Evolutionary conservation across 2,797 vertebrate species (phyloP).

Genomic region (Hephaestus fuliginosus): DNA sequence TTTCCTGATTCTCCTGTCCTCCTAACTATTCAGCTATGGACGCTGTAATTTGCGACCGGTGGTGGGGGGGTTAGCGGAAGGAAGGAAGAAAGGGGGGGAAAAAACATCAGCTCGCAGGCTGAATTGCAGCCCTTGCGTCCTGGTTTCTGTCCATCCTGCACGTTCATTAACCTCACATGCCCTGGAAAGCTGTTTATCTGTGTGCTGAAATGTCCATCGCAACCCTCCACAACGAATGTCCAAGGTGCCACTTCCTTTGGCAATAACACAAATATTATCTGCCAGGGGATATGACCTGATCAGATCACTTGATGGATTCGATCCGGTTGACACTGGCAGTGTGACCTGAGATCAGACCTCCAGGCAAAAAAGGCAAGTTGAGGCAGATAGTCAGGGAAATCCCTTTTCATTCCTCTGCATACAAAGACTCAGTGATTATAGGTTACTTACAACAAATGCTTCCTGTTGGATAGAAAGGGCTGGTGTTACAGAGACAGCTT

Average conservation of each 20-base stretch:
- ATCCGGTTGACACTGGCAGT: constrained; percentile 72
- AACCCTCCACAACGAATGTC: constrained; percentile 30
- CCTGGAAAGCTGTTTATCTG: constrained; percentile 72
- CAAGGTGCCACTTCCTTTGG: constrained; percentile 71
- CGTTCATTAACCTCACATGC: constrained; percentile 76
- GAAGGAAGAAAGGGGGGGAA: constrained; percentile 83
- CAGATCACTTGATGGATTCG: constrained; percentile 75
- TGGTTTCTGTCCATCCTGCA: constrained; percentile 78
- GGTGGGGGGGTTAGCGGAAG: constrained; percentile 46
- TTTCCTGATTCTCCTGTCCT: constrained; percentile 63
- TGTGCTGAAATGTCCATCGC: constrained; percentile 43
- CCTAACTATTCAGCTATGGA: constrained; percentile 47
- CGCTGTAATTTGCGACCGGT: constrained; percentile 72
- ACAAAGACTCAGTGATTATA: constrained; percentile 81
- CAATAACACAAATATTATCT: constrained; percentile 68
- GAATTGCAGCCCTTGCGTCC: constrained; percentile 65
- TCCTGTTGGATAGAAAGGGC: constrained; percentile 71
- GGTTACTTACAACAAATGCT: constrained; percentile 75
- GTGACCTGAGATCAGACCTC: constrained; percentile 76
- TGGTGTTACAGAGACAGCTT: constrained; percentile 64
- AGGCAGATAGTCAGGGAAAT: constrained; percentile 79
- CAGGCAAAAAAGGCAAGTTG: constrained; percentile 73
- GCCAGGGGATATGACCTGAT: constrained; percentile 62
- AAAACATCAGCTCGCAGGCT: constrained; percentile 68
- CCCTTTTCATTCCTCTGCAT: constrained; percentile 77